Base-by-base conservation (phyloP, 2,113 vertebrate species). In the Microtus richardsoni region DNA sequence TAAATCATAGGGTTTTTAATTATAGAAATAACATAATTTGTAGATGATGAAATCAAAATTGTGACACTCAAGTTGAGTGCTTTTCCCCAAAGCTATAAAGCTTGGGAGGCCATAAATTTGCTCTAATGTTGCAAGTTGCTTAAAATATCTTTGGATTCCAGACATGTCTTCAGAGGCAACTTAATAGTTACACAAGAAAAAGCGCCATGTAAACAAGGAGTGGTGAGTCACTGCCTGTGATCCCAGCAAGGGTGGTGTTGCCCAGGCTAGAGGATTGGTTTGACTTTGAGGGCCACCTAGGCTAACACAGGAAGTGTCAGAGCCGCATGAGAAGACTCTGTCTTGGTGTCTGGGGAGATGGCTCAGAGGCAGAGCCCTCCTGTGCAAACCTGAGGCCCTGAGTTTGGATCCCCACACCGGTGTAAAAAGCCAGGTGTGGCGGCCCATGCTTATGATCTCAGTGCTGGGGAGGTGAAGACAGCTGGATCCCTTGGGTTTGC, bases 121-220 rank as follows among this genome's bases (percentile, higher is more conserved):
- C 86, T 68, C 73, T 52, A n/a, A 49, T 64, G 39, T 19, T 95
- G 41, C 26, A 68, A 91, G 41, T 71, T 88, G 30, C 60, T 77
- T 91, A 88, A 96, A 91, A 82, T 95, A 82, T 86, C 68, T 87
- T 87, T 85, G 93, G 70, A 28, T 89, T 83, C 75, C 74, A 93
- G 88, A 77, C n/a, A 64, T 26, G 12, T 22, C 39, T 66, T 88
- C n/a, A 88, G 71, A 93, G 44, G 52, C 62, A 73, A 93, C 71
- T 77, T 93, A 83, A 30, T 87, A 87, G 33, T 54, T 19, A 83
- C 54, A 36, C 5, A 80, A 90, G 58, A 77, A 88, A 94, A 85
- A 64, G 16, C 1, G 16, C 39, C 64, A 41, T 54, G 26, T 89
- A 10, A 71, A 3, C 39, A 39, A 84, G n/a, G 58, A 44, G 60